Evolutionary conservation across 2,888 invertebrate species (phyloP), one percentile per base, ranked within the genome.

Genomic region (Brenthis daphne): DNA sequence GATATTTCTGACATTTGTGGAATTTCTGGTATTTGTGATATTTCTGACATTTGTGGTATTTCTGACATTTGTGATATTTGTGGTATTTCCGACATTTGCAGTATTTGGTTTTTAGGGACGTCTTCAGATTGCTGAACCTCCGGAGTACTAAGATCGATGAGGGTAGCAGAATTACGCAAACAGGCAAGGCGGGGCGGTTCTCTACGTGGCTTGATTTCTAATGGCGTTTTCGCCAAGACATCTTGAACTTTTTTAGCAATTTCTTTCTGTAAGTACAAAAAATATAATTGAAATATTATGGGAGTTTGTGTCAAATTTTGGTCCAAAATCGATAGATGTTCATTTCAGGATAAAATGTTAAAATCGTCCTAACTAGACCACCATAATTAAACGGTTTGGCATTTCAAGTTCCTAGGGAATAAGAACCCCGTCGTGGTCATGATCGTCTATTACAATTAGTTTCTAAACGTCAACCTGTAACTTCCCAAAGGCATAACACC

Each of bases 151-250:
- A 90, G 68, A 63, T 91, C 87, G 24, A 90, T 82, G 57, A 92
- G 88, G 0, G 88, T 77, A 0, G 82, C 75, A 6, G 77, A 77
- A n/a, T 82, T 77, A 47, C 84, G 83, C 16, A 87, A 77, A 58
- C 85, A 83, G 0, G 87, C 86, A 14, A 90, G 81, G 12, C 86
- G 79, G 0, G 90, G 90, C 51, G 88, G 77, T 65, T 86, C 87
- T 0, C 87, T 78, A 0, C 90, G 81, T 2, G 91, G 90, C 73
- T 84, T 84, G 50, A 92, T 89, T 72, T 94, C 94, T 2, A 97
- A 88, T 0, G 98, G 98, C 0, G 96, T 96, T 74, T 95, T 94
- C 37, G 94, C 94, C 55, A 97, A 87, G 0, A 97, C 96, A 60
- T 94, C 94, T 72, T 95, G 91, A 13, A 98, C 96, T 87, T 96